Percentiles rank a stretch among this genome's conserved stretches.
phyloP scores from a whole-genome alignment of 2,113 vertebrate genomes.

The Spea multiplicata region DNA sequence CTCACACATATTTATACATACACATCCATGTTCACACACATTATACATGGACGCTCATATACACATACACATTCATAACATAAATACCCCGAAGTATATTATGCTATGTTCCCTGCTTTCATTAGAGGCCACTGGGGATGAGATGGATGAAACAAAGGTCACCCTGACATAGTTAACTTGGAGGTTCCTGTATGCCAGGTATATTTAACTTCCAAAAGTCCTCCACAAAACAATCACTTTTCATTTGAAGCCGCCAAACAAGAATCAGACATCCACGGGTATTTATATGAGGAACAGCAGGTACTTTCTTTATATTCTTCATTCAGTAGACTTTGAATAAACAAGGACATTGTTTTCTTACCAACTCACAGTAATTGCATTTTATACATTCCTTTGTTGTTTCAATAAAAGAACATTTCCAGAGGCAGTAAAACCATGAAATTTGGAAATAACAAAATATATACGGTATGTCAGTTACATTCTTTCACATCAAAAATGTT shows the following conservation, averaged over 20 bases:
- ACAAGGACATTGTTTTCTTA: not conserved
- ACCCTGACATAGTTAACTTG: no score
- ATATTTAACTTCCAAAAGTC: no score
- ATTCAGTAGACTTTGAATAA: not conserved
- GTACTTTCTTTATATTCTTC: not conserved
- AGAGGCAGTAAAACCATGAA: conserved; percentile 1
- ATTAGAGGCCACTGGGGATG: no score
- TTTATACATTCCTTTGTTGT: not conserved
- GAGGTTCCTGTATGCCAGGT: no score
- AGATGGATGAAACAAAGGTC: no score
- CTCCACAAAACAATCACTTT: no score
- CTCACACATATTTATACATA: no score
- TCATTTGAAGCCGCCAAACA: not conserved
- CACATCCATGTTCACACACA: no score
- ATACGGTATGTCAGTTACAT: not conserved
- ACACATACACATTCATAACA: no score
- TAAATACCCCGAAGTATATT: no score
- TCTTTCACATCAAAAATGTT: not conserved
- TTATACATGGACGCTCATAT: no score
- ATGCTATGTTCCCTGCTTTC: no score
- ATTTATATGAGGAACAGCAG: not conserved
- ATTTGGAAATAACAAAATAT: not conserved
- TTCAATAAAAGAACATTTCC: conserved; percentile 3
- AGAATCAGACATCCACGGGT: not conserved
- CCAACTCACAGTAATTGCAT: conserved; percentile 19